Evolutionary conservation across 2,797 vertebrate species (phyloP).

Genomic region (Amazona ochrocephala): DNA sequence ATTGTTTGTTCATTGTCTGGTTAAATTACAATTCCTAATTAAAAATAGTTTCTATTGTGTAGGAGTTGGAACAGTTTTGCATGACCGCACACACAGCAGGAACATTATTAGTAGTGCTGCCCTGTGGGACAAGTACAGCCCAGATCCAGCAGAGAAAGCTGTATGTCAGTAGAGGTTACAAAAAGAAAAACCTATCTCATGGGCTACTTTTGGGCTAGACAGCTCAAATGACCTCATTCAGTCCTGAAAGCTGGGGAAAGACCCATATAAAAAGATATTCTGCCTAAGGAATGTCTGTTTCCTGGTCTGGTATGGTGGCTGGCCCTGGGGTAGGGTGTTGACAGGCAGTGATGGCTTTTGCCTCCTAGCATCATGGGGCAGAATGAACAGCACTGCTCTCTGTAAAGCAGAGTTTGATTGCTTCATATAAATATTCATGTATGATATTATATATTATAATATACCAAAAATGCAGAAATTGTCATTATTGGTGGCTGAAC

Average conservation of each 20-base stretch:
- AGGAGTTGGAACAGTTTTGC: not conserved
- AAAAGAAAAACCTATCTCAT: not conserved
- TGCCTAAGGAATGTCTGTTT: not conserved
- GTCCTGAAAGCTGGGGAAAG: not conserved
- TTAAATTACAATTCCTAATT: conserved; percentile 8
- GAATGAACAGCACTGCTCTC: not conserved
- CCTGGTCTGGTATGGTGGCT: not conserved
- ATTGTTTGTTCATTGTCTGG: not conserved
- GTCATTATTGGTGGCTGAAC: not conserved
- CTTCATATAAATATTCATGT: not conserved
- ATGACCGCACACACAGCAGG: not conserved
- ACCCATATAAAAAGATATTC: not conserved
- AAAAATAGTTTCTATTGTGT: conserved; percentile 21
- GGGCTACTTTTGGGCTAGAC: not conserved
- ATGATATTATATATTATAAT: not conserved
- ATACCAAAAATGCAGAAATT: not conserved
- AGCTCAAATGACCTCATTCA: not conserved
- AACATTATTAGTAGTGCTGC: not conserved
- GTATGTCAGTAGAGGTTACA: not conserved
- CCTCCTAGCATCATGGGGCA: not conserved
- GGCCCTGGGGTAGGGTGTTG: not conserved
- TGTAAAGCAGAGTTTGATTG: accelerated
- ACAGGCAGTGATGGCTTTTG: not conserved
- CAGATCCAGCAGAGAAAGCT: not conserved
- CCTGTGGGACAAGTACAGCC: not conserved